A percentile compares a stretch with the other conserved stretches of the same genome.
phyloP scores from a whole-genome alignment of 2,797 vertebrate species.

The Siniperca obscura region DNA sequence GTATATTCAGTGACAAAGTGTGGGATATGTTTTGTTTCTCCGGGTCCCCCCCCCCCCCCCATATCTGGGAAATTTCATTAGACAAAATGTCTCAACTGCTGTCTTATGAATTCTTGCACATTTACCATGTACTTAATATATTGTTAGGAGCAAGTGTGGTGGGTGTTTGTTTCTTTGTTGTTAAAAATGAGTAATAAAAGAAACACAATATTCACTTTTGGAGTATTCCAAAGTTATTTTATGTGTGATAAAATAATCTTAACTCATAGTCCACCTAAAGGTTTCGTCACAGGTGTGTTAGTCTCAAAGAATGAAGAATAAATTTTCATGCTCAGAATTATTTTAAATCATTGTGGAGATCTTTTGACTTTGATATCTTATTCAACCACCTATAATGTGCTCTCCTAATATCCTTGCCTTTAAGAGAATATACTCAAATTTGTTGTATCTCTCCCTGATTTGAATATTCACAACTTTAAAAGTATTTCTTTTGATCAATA shows the following conservation, averaged over 20 bases:
- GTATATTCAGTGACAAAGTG: constrained; percentile 18
- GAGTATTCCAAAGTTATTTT: neutral
- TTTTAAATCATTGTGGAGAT: neutral
- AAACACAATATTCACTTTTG: constrained; percentile 46
- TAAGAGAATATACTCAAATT: neutral
- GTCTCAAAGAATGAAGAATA: neutral
- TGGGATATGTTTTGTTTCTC: neutral
- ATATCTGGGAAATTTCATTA: constrained; percentile 19
- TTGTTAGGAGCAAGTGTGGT: constrained; percentile 52
- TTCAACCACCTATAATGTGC: neutral
- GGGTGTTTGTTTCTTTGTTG: constrained; percentile 63
- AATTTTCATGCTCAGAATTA: neutral
- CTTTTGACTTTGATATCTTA: neutral
- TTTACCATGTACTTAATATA: constrained; percentile 70
- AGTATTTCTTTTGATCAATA: neutral
- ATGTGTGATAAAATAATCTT: neutral
- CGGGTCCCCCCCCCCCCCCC: neutral
- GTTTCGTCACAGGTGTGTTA: neutral
- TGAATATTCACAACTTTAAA: neutral
- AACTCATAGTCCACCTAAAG: neutral
- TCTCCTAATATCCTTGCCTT: neutral
- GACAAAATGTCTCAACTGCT: constrained; percentile 62
- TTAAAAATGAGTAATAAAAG: constrained; percentile 75
- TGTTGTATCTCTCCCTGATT: neutral
- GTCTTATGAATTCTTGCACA: constrained; percentile 74